These are phyloP conservation scores for Tapera naevia DNA, from an alignment of 2,797 vertebrate genomes.

Conservation along the genomic window DNA sequence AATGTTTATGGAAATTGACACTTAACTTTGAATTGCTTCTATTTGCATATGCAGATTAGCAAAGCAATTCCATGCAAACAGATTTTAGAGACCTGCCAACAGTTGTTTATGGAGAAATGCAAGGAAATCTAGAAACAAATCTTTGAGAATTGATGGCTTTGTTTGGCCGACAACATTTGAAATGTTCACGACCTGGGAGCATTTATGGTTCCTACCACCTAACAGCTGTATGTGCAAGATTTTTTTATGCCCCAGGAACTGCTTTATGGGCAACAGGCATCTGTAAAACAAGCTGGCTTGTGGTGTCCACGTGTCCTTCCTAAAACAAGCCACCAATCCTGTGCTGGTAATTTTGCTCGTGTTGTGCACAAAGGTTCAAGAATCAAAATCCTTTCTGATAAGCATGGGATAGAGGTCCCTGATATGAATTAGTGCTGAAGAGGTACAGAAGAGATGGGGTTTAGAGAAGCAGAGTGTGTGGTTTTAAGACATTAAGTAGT, in stretches of 20 bases:
- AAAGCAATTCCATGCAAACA: background rate
- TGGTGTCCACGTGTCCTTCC: background rate
- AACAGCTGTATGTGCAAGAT: background rate
- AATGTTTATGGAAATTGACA: constrained; percentile 69
- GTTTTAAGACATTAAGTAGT: background rate
- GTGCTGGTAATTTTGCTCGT: rapidly evolving
- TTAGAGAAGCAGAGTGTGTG: background rate
- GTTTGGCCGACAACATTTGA: background rate
- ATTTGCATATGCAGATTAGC: constrained; percentile 66
- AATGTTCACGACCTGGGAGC: background rate
- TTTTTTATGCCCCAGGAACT: background rate
- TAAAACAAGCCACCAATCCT: rapidly evolving
- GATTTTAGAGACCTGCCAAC: constrained; percentile 43
- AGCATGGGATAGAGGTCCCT: rapidly evolving
- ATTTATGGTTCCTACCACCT: rapidly evolving
- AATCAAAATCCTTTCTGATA: background rate
- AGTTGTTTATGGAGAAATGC: constrained; percentile 11
- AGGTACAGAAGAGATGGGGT: background rate
- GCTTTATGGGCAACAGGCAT: background rate
- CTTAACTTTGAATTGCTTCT: constrained; percentile 65
- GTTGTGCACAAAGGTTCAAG: background rate
- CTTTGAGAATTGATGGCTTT: background rate
- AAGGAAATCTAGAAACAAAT: background rate
- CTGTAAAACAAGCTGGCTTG: background rate
- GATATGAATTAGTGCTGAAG: rapidly evolving